Percentiles rank a stretch among this genome's conserved stretches.
These are phyloP conservation scores for Grapholita molesta DNA, from an alignment of 1,140 invertebrate species.

Conservation along the genomic window DNA sequence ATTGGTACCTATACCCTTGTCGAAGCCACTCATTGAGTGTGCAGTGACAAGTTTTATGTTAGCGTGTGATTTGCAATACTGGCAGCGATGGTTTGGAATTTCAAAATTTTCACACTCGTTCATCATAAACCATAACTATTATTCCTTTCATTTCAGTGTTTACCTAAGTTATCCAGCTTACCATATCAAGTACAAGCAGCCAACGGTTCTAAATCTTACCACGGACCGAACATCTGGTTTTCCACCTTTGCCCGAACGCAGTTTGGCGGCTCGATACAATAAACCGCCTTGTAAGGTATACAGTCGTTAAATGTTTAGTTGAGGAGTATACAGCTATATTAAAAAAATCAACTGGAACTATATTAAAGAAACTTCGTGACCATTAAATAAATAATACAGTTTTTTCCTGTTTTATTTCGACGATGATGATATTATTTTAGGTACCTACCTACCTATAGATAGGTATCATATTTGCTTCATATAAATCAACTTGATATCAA, in stretches of 20 bases:
- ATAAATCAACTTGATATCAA: no score
- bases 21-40: no score
- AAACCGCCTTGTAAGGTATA: conserved; percentile 44
- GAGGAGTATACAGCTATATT: not conserved
- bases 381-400: not conserved
- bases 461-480: no score
- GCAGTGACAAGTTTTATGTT: no score
- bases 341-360: no score
- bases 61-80: no score
- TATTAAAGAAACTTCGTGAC: no score
- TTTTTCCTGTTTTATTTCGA: not conserved
- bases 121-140: not conserved
- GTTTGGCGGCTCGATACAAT: conserved; percentile 57
- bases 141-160: conserved; percentile 45
- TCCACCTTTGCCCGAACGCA: conserved; percentile 67
- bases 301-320: not conserved
- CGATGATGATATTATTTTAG: no score
- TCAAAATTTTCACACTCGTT: no score
- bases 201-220: conserved; percentile 65
- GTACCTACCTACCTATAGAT: no score
- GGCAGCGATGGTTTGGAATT: no score
- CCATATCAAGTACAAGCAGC: conserved; percentile 77
- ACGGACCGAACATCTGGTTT: conserved; percentile 55
- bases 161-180: conserved; percentile 74
- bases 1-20: no score